Evolutionary conservation across 2,113 vertebrate genomes (phyloP).

Genomic region (Gavialis gangeticus): DNA sequence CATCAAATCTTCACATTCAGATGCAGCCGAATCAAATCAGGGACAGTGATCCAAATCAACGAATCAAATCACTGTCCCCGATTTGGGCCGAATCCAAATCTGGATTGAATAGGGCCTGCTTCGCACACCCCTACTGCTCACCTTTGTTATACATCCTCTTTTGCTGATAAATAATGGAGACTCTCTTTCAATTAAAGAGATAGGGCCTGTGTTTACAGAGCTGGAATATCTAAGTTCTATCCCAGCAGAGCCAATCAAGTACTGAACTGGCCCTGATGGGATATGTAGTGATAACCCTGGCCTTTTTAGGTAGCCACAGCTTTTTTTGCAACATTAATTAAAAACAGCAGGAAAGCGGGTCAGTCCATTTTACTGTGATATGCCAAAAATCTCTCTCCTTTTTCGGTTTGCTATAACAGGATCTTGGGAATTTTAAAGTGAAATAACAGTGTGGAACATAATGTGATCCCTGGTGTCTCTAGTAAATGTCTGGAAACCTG

Average conservation of each 20-base stretch:
- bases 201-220: background rate
- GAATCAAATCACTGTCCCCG: no score
- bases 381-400: background rate
- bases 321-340: background rate
- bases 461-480: background rate
- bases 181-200: background rate
- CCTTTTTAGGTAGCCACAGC: background rate
- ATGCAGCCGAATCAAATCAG: no score
- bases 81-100: no score
- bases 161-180: background rate
- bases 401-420: background rate
- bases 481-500: slow-evolving; percentile 33
- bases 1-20: no score
- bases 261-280: background rate
- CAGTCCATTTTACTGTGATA: background rate
- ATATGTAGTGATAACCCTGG: background rate
- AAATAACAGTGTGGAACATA: background rate
- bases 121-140: no score
- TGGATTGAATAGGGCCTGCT: no score
- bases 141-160: background rate
- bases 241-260: background rate
- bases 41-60: no score
- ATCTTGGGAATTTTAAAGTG: background rate
- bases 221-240: background rate
- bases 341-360: background rate